Percentiles rank a stretch among this genome's conserved stretches.
Conservation (phyloP, 1,140 invertebrate genomes). For the Pectinophora gossypiella region DNA sequence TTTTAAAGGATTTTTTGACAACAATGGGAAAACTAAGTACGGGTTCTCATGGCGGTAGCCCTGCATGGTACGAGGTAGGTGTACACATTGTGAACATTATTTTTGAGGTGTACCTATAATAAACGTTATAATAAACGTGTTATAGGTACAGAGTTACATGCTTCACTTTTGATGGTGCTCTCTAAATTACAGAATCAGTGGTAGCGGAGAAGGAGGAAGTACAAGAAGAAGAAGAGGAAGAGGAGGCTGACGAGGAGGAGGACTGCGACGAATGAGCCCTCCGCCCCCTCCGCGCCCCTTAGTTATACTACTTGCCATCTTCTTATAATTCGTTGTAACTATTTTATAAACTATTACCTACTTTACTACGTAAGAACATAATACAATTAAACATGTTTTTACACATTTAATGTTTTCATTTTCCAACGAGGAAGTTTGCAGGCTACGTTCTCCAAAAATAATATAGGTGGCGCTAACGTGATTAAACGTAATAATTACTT, state of each 20-base stretch:
- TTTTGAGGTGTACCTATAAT: neutral
- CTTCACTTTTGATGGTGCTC: neutral
- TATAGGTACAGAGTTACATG: neutral
- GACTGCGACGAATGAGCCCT: slow-evolving; percentile 44
- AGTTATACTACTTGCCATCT: neutral
- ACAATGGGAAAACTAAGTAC: neutral
- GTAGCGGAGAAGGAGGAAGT: neutral
- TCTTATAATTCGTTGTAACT: neutral
- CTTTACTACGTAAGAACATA: too few species aligned
- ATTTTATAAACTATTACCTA: too few species aligned
- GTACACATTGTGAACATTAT: neutral
- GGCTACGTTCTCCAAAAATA: too few species aligned
- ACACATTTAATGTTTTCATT: too few species aligned
- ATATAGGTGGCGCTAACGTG: too few species aligned
- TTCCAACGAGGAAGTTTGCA: too few species aligned
- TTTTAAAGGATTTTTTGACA: too few species aligned
- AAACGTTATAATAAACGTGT: neutral
- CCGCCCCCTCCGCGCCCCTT: neutral
- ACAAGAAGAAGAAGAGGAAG: slow-evolving; percentile 19
- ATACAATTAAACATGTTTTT: too few species aligned
- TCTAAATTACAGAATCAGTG: neutral
- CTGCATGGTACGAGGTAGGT: neutral
- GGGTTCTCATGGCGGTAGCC: too few species aligned
- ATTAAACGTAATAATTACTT: too few species aligned
- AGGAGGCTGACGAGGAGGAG: slow-evolving; percentile 44